Conservation (phyloP, 2,113 vertebrate species). For the Aleadryas rufinucha region DNA sequence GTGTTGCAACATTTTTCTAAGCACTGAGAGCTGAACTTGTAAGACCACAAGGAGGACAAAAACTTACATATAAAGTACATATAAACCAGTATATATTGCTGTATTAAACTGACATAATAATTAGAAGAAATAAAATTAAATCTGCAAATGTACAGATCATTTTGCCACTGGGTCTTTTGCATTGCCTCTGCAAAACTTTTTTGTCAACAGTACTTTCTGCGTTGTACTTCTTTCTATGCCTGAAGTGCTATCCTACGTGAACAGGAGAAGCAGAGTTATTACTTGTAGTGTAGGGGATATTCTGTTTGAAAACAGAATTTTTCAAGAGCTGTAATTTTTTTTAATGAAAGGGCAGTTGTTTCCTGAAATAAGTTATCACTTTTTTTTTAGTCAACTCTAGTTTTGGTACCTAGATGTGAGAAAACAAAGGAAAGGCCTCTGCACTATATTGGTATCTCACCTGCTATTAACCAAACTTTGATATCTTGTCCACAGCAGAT, state of each 20-base stretch:
- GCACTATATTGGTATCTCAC: not conserved
- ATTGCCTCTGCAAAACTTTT: not conserved
- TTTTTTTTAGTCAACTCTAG: not conserved
- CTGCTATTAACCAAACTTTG: not conserved
- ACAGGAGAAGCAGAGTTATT: not conserved
- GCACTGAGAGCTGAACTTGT: not conserved
- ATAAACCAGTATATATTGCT: not conserved
- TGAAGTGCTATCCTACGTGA: not conserved
- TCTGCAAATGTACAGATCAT: not conserved
- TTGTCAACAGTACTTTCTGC: not conserved
- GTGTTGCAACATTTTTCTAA: not conserved
- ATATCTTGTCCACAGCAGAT: not conserved
- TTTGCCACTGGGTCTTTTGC: not conserved
- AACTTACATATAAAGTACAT: not conserved
- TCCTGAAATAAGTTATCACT: not conserved
- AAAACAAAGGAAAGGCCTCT: not conserved
- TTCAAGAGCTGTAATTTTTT: not conserved
- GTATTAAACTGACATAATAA: not conserved
- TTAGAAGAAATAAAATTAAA: not conserved
- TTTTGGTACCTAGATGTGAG: not conserved
- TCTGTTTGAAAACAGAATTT: not conserved
- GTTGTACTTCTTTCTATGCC: not conserved
- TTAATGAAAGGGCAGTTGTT: not conserved
- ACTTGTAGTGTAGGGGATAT: not conserved
- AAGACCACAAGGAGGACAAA: not conserved